Percentiles rank a stretch among this genome's conserved stretches.
These are phyloP conservation scores for Sebastiscus tertius DNA, from an alignment of 2,797 vertebrate species.

Conservation along the genomic window DNA sequence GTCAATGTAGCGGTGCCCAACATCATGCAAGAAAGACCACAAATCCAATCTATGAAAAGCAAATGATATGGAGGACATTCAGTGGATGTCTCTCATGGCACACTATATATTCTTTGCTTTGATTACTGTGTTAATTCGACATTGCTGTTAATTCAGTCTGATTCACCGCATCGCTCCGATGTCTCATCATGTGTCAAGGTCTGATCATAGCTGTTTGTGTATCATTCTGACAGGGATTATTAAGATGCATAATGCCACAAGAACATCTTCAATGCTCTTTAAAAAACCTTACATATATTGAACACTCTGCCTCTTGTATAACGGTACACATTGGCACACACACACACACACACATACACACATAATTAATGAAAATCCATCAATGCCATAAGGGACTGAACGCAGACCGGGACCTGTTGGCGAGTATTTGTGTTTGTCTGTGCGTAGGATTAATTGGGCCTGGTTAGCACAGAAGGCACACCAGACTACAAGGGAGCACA, in stretches of 20 bases:
- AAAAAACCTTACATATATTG: background rate
- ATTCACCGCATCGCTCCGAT: background rate
- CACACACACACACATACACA: background rate
- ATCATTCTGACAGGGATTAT: background rate
- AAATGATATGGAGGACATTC: background rate
- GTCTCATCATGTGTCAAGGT: conserved; percentile 1
- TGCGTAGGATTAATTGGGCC: conserved; percentile 30
- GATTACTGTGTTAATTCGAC: background rate
- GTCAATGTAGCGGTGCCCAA: background rate
- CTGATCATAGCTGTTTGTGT: background rate
- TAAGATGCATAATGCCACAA: background rate
- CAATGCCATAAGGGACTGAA: conserved; percentile 23
- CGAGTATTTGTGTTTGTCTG: conserved; percentile 20
- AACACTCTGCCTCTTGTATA: background rate
- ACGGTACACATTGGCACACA: background rate
- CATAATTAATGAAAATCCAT: conserved; percentile 14
- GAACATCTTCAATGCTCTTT: background rate
- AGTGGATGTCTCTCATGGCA: background rate
- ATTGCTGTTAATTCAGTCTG: background rate
- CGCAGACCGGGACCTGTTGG: conserved; percentile 19
- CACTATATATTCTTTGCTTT: background rate
- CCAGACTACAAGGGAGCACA: conserved; percentile 16
- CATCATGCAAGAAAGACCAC: background rate
- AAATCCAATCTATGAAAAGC: background rate
- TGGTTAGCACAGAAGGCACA: conserved; percentile 39